These are phyloP conservation scores for Diplosoma virens DNA, from an alignment of 23 tunicate species.

Conservation along the genomic window DNA sequence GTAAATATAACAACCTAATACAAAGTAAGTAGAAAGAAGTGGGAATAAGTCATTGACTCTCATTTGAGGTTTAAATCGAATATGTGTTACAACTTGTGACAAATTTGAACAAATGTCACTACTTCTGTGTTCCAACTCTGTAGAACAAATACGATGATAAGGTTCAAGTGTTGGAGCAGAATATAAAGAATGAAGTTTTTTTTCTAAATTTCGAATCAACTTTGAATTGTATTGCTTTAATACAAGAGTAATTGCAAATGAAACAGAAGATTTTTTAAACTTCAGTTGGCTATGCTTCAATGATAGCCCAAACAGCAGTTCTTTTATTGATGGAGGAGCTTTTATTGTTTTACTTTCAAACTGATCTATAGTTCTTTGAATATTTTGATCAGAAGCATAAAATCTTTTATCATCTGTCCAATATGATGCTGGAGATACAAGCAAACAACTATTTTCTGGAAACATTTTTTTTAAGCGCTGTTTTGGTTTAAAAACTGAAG, in stretches of 20 bases:
- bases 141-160: not conserved
- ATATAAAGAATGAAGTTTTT: constrained; percentile 16
- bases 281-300: constrained; percentile 32
- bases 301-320: constrained; percentile 70
- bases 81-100: constrained; percentile 54
- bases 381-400: constrained; percentile 39
- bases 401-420: constrained; percentile 43
- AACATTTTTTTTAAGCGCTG: constrained; percentile 51
- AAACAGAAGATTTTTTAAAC: constrained; percentile 25
- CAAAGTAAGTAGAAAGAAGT: constrained; percentile 61
- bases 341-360: constrained; percentile 59
- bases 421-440: constrained; percentile 75
- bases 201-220: constrained; percentile 18
- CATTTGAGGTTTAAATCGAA: constrained; percentile 63
- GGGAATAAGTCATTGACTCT: constrained; percentile 56
- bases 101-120: constrained; percentile 3
- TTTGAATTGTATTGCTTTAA: constrained; percentile 58
- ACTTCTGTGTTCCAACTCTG: not conserved
- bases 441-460: constrained; percentile 75
- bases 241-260: constrained; percentile 75
- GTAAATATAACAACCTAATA: constrained; percentile 86
- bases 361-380: constrained; percentile 57
- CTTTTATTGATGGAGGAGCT: constrained; percentile 73
- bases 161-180: not conserved
- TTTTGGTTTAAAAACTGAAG: constrained; percentile 45